Evolutionary conservation across 35 echinoderm and acorn worm species (phyloP).

Genomic region (Eucidaris tribuloides): DNA sequence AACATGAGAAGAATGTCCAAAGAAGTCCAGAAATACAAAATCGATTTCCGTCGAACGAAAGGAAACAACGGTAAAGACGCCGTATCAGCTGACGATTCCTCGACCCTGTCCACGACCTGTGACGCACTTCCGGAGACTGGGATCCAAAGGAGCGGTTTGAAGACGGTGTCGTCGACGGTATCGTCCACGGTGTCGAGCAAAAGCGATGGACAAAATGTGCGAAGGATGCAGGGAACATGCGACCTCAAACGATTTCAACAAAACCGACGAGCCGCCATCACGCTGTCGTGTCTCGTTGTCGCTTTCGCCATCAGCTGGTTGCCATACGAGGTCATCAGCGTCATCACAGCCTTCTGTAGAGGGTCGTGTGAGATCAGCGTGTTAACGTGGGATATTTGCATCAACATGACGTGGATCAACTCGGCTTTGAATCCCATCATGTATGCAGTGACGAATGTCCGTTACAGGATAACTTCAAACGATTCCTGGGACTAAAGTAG

Average conservation of each 20-base stretch:
- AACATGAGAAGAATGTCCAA: background rate
- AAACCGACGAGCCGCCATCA: too few species aligned
- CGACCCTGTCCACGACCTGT: background rate
- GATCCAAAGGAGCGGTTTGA: background rate
- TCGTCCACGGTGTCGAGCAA: background rate
- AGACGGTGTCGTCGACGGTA: too few species aligned
- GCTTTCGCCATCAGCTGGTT: slow-evolving; percentile 35
- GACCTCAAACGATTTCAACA: too few species aligned
- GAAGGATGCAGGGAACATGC: too few species aligned
- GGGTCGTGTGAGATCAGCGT: background rate
- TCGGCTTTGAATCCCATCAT: slow-evolving; percentile 14
- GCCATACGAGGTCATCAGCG: slow-evolving; percentile 22
- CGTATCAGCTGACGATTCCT: background rate
- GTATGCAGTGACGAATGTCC: slow-evolving; percentile 24
- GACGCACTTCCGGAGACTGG: background rate
- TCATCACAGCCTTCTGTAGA: background rate
- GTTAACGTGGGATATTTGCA: background rate
- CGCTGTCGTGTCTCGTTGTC: slow-evolving; percentile 4
- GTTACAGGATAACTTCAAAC: too few species aligned
- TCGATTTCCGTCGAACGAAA: background rate
- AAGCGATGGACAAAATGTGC: background rate
- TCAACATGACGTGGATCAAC: background rate
- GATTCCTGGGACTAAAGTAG: too few species aligned
- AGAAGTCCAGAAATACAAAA: background rate
- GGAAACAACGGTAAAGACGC: background rate